Evolutionary conservation across 2,797 vertebrate genomes (phyloP).

Genomic region (Phataginus tetradactyla): DNA sequence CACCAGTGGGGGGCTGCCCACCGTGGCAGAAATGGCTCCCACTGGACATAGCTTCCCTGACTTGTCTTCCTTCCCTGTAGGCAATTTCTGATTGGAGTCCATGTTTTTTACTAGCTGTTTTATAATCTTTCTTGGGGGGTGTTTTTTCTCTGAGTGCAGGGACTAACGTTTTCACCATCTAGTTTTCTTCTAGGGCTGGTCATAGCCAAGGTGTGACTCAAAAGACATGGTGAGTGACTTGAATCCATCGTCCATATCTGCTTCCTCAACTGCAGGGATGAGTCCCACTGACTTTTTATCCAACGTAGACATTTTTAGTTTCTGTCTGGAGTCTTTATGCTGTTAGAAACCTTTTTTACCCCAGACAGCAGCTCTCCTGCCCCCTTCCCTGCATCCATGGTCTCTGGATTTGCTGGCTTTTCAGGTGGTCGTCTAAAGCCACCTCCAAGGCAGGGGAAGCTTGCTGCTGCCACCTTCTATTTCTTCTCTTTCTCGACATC

Average conservation of each 20-base stretch:
- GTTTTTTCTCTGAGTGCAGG: constrained; percentile 83
- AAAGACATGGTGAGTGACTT: constrained; percentile 93
- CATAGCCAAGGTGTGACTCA: constrained; percentile 94
- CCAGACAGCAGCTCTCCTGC: constrained; percentile 7
- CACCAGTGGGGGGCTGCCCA: constrained; percentile 86
- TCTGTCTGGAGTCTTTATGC: constrained; percentile 68
- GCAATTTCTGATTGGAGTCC: constrained; percentile 50
- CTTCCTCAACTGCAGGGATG: constrained; percentile 66
- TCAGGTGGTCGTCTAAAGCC: constrained; percentile 79
- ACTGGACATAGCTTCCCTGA: constrained; percentile 71
- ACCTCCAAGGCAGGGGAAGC: constrained; percentile 10
- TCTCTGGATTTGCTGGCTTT: constrained; percentile 79
- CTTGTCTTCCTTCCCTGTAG: constrained; percentile 80
- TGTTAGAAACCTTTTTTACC: constrained; percentile 77
- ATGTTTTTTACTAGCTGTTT: constrained; percentile 75
- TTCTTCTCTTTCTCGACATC: constrained; percentile 80
- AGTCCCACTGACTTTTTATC: constrained; percentile 68
- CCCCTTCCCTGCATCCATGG: constrained; percentile 62
- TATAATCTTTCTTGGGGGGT: constrained; percentile 80
- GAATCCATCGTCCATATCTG: constrained; percentile 83
- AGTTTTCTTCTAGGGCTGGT: constrained; percentile 90
- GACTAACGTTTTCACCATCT: constrained; percentile 73
- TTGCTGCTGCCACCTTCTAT: constrained; percentile 75
- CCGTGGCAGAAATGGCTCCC: constrained; percentile 56
- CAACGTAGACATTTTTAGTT: constrained; percentile 57